These are phyloP conservation scores for Melanotaenia nigrans DNA, from an alignment of 2,797 vertebrate species.

Conservation along the genomic window DNA sequence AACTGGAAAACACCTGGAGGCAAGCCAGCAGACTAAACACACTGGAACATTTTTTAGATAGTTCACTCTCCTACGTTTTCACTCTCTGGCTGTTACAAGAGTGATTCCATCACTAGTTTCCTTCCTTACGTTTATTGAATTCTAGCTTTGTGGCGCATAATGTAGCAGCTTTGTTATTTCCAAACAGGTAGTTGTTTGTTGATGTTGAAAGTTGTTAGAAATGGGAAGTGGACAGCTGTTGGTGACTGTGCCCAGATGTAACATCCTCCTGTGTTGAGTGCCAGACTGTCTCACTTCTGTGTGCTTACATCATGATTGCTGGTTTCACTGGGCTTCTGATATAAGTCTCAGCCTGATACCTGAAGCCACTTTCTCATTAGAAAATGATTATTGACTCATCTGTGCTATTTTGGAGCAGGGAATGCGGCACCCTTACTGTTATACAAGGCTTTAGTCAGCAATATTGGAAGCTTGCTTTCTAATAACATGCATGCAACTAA, in stretches of 20 bases:
- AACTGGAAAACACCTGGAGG: conserved; percentile 70
- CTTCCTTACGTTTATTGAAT: conserved; percentile 38
- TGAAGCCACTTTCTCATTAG: not conserved
- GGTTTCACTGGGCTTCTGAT: not conserved
- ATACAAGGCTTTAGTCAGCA: conserved; percentile 8
- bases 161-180: conserved; percentile 2
- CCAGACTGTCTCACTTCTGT: conserved; percentile 24
- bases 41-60: conserved; percentile 49
- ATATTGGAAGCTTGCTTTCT: conserved; percentile 11
- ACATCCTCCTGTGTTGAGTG: conserved; percentile 10
- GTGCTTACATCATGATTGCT: conserved; percentile 13
- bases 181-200: conserved; percentile 46
- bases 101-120: conserved; percentile 44
- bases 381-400: not conserved
- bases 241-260: conserved; percentile 17
- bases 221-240: conserved; percentile 48
- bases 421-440: conserved; percentile 3
- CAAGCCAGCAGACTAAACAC: conserved; percentile 57
- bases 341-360: conserved; percentile 4
- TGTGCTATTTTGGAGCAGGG: not conserved
- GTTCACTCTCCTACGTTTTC: conserved; percentile 42
- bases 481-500: conserved; percentile 17
- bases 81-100: conserved; percentile 23
- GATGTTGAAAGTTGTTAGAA: conserved; percentile 50
- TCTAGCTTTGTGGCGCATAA: conserved; percentile 29